Base-by-base conservation (phyloP, 2,797 vertebrate species). In the Triplophysa yarkandensis region DNA sequence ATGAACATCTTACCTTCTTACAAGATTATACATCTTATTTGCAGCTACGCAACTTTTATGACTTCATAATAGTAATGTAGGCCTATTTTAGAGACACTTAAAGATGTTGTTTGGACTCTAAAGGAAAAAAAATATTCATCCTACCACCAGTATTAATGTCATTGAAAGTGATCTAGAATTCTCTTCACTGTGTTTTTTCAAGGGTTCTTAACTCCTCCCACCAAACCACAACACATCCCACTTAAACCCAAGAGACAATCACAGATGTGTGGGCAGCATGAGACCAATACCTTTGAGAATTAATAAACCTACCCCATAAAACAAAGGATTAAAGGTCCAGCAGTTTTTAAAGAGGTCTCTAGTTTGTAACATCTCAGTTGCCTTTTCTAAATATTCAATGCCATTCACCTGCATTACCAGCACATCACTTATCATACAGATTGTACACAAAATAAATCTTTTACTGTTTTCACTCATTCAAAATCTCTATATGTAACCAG, bases 241-340 rank as follows among this genome's bases (percentile, higher is more conserved):
- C 71, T 74, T 48, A 44, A 25, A 44, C 7, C 39, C 71, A 25
- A 17, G 46, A 27, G 14, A 48, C 21, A 27, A 48, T 14, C 28
- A 58, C 48, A 52, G 41, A 55, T 55, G 34, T 41, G 25, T 36
- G 50, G 21, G 48, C 21, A 63, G 25, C 21, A 27, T 63, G 30
- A 50, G 14, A 1, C 48, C 57, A 71, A 13, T n/a, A n/a, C 27
- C 10, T 32, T 62, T 62, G n/a, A 71, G 43, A 13, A n/a, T 2
- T 52, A 39, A 28, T 36, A 27, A 62, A 50, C 41, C 62, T 43
- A 48, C 6, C 19, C n/a, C 25, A 61, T n/a, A 13, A 32, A 52
- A 6, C 50, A 25, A 8, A 19, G n/a, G n/a, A 9, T 16, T 14
- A 41, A 17, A 25, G 11, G 21, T 27, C 21, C 19, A n/a, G n/a